A percentile compares a stretch with the other conserved stretches of the same genome.
Evolutionary conservation across 2,888 invertebrate genomes (phyloP).

Genomic region (Hirudinaria manillensis): DNA sequence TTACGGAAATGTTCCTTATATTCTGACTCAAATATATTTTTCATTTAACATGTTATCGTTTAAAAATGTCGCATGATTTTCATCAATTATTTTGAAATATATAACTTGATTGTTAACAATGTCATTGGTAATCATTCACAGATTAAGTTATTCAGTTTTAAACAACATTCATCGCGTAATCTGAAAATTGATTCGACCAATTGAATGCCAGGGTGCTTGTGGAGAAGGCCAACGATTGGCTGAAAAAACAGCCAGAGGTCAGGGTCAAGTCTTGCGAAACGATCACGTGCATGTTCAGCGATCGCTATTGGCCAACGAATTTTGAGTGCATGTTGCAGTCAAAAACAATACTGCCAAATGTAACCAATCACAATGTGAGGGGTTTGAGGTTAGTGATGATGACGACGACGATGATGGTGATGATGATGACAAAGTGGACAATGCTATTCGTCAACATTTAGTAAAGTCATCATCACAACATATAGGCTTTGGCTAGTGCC

Average conservation of each 20-base stretch:
- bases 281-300: constrained; percentile 38
- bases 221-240: constrained; percentile 40
- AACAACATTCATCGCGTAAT: neutral
- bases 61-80: too few relatives aligned
- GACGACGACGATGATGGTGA: neutral
- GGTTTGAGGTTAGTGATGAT: constrained; percentile 36
- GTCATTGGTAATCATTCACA: too few relatives aligned
- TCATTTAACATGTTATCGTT: neutral
- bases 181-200: neutral
- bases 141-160: neutral
- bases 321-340: constrained; percentile 37
- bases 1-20: neutral
- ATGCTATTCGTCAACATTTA: too few relatives aligned
- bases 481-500: constrained; percentile 32
- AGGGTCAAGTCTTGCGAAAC: constrained; percentile 38
- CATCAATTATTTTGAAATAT: too few relatives aligned
- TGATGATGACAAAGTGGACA: neutral
- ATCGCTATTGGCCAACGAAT: constrained; percentile 34
- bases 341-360: constrained; percentile 29
- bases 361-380: constrained; percentile 34
- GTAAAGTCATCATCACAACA: too few relatives aligned
- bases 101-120: too few relatives aligned
- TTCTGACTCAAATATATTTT: neutral
- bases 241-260: constrained; percentile 37
- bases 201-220: constrained; percentile 29